phyloP scores from a whole-genome alignment of 2,797 vertebrate species.

The Enteromius anoplus region DNA sequence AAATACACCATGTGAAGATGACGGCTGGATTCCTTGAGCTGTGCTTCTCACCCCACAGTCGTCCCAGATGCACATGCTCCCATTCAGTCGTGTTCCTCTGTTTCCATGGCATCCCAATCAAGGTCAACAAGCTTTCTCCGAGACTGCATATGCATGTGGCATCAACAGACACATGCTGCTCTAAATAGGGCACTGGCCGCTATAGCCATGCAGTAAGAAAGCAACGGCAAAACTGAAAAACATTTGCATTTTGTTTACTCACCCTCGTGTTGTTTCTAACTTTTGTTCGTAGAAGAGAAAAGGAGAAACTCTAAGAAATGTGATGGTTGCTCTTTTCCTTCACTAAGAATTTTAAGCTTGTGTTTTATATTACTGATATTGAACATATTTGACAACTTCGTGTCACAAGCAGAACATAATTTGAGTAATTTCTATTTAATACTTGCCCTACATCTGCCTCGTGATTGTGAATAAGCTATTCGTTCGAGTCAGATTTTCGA shows the following conservation, averaged over 20 bases:
- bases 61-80: slow-evolving; percentile 45
- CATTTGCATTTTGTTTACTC: neutral
- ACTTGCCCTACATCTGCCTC: neutral
- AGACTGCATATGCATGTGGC: slow-evolving; percentile 66
- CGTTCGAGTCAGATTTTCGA: neutral
- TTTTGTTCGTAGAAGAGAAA: neutral
- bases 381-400: no score
- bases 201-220: slow-evolving; percentile 39
- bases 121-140: slow-evolving; percentile 71
- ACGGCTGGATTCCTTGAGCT: slow-evolving; percentile 11
- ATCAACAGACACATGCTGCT: slow-evolving; percentile 68
- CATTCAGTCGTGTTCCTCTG: slow-evolving; percentile 48
- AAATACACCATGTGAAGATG: slow-evolving; percentile 25
- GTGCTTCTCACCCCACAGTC: slow-evolving; percentile 14
- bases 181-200: slow-evolving; percentile 61
- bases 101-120: slow-evolving; percentile 71
- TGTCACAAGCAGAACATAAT: no score
- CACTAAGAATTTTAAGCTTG: neutral
- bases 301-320: neutral
- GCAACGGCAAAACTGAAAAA: slow-evolving; percentile 15
- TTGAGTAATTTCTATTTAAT: no score
- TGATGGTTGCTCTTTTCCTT: neutral
- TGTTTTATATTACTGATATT: neutral
- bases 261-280: neutral
- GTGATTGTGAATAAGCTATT: neutral